phyloP scores from a whole-genome alignment of 2,888 invertebrate genomes.

The Platerodrilus igneus region DNA sequence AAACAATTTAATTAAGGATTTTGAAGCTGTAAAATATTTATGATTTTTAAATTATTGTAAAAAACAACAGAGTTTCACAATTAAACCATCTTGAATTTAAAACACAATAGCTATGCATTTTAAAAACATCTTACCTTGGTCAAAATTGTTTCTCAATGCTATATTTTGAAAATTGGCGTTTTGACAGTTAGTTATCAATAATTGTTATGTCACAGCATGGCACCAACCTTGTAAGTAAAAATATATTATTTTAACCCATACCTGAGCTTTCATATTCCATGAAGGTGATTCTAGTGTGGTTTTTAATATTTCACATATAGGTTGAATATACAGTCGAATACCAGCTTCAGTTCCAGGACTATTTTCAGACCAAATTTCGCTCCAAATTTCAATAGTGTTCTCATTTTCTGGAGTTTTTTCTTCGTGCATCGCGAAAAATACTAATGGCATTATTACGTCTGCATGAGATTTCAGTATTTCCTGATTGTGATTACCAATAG shows the following conservation, averaged over 20 bases:
- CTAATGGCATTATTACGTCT: conserved; percentile 69
- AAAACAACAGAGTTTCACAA: too few relatives aligned
- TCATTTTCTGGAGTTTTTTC: conserved; percentile 63
- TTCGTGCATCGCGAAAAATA: conserved; percentile 88
- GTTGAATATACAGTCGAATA: conserved; percentile 68
- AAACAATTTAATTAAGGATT: too few relatives aligned
- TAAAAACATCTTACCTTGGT: too few relatives aligned
- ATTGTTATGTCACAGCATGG: too few relatives aligned
- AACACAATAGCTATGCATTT: too few relatives aligned
- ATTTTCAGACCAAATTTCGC: conserved; percentile 85
- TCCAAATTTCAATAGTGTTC: conserved; percentile 70
- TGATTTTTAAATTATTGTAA: too few relatives aligned
- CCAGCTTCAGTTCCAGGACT: conserved; percentile 84
- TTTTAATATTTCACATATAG: conserved; percentile 67
- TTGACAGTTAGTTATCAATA: too few relatives aligned
- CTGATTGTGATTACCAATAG: conserved; percentile 77
- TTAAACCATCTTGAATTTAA: too few relatives aligned
- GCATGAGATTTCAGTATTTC: conserved; percentile 77
- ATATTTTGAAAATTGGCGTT: too few relatives aligned
- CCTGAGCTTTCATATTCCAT: conserved; percentile 84
- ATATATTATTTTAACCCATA: conserved; percentile 32
- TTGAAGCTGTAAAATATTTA: too few relatives aligned
- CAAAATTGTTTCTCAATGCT: too few relatives aligned
- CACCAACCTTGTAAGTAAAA: too few relatives aligned
- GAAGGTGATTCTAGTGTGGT: conserved; percentile 73